Evolutionary conservation across 1,140 invertebrate species (phyloP).

Genomic region (Doryteuthis pealeii): DNA sequence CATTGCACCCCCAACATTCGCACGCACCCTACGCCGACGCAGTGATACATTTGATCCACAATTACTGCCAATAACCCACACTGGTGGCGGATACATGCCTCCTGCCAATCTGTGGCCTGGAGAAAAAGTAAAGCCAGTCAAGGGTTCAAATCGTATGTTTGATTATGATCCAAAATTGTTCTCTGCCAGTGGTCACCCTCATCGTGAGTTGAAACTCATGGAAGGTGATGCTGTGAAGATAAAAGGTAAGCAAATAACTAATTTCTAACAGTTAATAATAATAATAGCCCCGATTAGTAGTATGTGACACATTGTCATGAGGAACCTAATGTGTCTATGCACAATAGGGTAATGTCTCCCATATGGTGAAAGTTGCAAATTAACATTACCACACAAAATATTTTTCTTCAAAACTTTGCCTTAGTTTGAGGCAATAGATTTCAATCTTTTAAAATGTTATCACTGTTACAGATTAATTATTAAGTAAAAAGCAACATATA

Average conservation of each 20-base stretch:
- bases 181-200: constrained; percentile 40
- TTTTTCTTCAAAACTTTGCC: no score
- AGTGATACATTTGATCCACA: not conserved
- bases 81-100: not conserved
- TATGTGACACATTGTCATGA: no score
- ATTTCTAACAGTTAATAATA: not conserved
- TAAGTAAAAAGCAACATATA: no score
- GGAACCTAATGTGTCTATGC: no score
- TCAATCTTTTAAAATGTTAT: no score
- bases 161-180: constrained; percentile 46
- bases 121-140: not conserved
- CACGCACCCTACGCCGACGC: not conserved
- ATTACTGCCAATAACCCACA: not conserved
- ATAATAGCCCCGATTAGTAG: no score
- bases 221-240: constrained; percentile 46
- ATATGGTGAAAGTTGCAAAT: no score
- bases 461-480: no score
- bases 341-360: no score
- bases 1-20: not conserved
- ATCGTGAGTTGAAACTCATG: constrained; percentile 40
- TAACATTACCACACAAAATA: no score
- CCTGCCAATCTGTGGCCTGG: not conserved
- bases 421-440: no score
- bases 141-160: constrained; percentile 12
- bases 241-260: constrained; percentile 32